Percentiles rank a stretch among this genome's conserved stretches.
Evolutionary conservation across 23 tunicate genomes (phyloP).

Genomic region (Styela clava): DNA sequence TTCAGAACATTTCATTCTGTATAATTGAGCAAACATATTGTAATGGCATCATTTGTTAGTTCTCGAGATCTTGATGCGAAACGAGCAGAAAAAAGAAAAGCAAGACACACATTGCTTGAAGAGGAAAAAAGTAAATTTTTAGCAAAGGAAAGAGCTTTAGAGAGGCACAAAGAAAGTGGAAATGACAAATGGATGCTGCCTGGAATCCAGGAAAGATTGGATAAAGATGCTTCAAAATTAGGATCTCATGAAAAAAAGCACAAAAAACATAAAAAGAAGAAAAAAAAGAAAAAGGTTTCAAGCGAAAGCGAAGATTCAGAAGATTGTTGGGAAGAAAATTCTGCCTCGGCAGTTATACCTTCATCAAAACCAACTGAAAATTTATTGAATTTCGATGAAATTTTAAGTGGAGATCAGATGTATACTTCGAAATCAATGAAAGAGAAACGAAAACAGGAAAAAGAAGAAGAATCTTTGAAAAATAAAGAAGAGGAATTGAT

Average conservation of each 20-base stretch:
- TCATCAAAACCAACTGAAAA: neutral
- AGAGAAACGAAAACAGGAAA: slow-evolving; percentile 32
- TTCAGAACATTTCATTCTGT: no score
- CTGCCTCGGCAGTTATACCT: neutral
- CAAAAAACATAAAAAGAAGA: slow-evolving; percentile 36
- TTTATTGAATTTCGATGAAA: slow-evolving; percentile 43
- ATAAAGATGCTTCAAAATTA: neutral
- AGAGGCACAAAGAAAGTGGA: slow-evolving; percentile 40
- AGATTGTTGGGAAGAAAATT: slow-evolving; percentile 68
- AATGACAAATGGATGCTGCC: slow-evolving; percentile 61
- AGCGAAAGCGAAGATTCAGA: slow-evolving; percentile 20
- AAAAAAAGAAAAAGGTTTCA: slow-evolving; percentile 7
- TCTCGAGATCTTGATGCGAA: slow-evolving; percentile 28
- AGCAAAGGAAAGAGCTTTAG: slow-evolving; percentile 22
- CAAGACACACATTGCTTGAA: slow-evolving; percentile 18
- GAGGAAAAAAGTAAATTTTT: slow-evolving; percentile 31
- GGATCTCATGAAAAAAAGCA: neutral
- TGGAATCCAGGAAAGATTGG: slow-evolving; percentile 34
- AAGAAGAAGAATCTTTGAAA: slow-evolving; percentile 13
- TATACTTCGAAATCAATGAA: slow-evolving; percentile 43
- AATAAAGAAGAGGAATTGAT: slow-evolving; percentile 34
- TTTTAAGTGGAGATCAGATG: slow-evolving; percentile 41
- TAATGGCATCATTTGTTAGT: slow-evolving; percentile 64
- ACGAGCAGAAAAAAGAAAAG: slow-evolving; percentile 30
- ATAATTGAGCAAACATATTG: no score